A percentile compares a stretch with the other conserved stretches of the same genome.
phyloP scores from a whole-genome alignment of 2,113 vertebrate genomes.

The Serranochromis macrocephalus region DNA sequence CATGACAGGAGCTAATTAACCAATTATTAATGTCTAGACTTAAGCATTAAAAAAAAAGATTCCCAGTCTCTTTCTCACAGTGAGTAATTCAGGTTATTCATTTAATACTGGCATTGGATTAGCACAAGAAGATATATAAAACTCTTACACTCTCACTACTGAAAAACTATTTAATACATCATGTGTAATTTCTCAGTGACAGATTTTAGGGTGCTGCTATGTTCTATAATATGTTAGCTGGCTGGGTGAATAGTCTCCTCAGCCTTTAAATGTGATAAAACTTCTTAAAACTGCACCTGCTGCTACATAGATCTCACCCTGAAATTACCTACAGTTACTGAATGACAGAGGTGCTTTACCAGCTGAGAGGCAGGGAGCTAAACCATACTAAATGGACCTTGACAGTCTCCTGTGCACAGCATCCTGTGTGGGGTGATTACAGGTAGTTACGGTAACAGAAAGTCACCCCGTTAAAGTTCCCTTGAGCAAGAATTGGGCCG shows the following conservation, averaged over 20 bases:
- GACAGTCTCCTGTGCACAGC: background rate
- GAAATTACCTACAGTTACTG: background rate
- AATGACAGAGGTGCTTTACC: background rate
- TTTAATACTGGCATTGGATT: background rate
- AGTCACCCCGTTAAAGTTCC: background rate
- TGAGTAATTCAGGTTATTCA: background rate
- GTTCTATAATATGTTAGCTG: background rate
- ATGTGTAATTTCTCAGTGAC: background rate
- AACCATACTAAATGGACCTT: background rate
- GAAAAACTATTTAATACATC: background rate
- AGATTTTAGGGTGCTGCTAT: background rate
- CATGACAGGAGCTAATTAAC: background rate
- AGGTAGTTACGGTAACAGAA: background rate
- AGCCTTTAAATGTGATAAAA: background rate
- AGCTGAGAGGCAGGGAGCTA: background rate
- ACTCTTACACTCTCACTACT: background rate
- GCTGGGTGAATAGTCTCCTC: background rate
- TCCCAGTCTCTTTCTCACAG: background rate
- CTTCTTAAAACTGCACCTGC: background rate
- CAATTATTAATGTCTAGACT: background rate
- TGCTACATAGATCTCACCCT: background rate
- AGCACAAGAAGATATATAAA: background rate
- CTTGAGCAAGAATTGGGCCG: background rate
- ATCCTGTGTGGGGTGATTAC: background rate
- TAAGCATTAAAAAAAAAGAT: background rate